Conservation (phyloP, 2,888 invertebrate species). For the Rhagonycha fulva region DNA sequence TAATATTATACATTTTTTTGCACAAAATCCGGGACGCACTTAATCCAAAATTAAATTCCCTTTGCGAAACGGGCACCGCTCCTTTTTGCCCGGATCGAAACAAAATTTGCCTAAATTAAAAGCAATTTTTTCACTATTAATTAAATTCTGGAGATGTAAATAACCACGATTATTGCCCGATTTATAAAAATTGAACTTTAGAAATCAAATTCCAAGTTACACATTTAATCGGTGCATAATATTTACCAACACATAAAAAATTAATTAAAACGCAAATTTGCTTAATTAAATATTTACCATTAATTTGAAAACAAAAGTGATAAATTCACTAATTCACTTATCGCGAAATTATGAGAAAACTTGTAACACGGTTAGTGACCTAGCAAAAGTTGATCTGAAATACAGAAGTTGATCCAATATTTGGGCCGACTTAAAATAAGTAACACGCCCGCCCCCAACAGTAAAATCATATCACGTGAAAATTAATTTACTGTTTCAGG, state of each 20-base stretch:
- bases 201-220: not conserved
- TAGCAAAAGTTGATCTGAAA: conserved; percentile 7
- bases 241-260: not conserved
- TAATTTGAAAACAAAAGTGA: not conserved
- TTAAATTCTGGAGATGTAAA: not conserved
- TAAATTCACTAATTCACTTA: not conserved
- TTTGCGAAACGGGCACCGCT: not conserved
- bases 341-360: not conserved
- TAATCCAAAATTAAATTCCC: not conserved
- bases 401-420: conserved; percentile 8
- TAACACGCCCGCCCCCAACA: conserved; percentile 9
- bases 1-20: not conserved
- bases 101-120: not conserved
- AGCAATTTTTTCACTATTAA: not conserved
- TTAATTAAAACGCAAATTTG: not conserved
- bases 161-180: not conserved
- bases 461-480: conserved; percentile 1
- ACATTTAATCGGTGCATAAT: not conserved
- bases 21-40: not conserved
- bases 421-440: conserved; percentile 15
- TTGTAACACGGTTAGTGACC: conserved; percentile 3
- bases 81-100: not conserved
- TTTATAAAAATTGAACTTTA: not conserved
- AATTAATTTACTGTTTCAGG: conserved; percentile 10
- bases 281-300: not conserved